These are phyloP conservation scores for Alcedo quadribrachys DNA, from an alignment of 2,797 vertebrate species.

Conservation along the genomic window DNA sequence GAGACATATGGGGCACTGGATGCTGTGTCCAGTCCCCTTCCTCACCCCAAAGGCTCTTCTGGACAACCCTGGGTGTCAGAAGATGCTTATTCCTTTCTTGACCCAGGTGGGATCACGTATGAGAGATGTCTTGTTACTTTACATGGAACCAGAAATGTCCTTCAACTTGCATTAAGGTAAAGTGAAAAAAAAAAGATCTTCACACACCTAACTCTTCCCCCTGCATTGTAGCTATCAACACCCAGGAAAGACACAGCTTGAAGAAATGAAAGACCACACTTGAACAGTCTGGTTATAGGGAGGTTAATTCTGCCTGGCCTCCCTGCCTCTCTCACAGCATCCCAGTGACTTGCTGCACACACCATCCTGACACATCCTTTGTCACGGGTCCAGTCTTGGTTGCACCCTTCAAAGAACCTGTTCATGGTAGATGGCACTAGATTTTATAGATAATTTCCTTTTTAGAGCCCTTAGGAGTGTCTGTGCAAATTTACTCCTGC, in stretches of 20 bases:
- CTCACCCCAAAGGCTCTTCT: background rate
- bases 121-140: background rate
- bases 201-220: accelerated
- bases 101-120: background rate
- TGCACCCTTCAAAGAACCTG: background rate
- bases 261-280: background rate
- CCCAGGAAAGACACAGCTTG: background rate
- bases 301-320: background rate
- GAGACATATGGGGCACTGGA: background rate
- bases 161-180: background rate
- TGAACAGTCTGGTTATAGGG: background rate
- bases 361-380: background rate
- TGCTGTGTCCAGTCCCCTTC: background rate
- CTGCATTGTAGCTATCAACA: background rate
- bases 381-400: background rate
- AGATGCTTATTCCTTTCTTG: background rate
- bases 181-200: background rate
- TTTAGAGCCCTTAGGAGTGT: background rate
- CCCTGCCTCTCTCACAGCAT: background rate
- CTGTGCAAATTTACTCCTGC: background rate
- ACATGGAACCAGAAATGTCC: background rate
- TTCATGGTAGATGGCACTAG: background rate
- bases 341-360: background rate
- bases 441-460: background rate
- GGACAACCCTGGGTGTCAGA: background rate